Percentiles rank a stretch among this genome's conserved stretches.
phyloP scores from a whole-genome alignment of 2,888 invertebrate species.

The Drosophila kambysellisi region DNA sequence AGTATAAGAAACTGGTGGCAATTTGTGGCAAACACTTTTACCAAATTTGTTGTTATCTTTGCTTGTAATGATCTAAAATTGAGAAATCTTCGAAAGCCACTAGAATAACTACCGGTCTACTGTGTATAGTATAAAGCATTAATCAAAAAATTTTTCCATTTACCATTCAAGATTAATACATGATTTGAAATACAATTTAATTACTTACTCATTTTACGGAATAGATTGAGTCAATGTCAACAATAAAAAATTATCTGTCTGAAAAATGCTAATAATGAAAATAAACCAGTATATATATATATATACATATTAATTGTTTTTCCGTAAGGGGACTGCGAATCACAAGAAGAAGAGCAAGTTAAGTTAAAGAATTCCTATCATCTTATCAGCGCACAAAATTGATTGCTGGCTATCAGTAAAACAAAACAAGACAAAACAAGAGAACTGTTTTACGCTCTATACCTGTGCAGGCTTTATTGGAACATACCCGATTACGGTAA shows the following conservation, averaged over 20 bases:
- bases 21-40: not conserved
- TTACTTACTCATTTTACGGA: not conserved
- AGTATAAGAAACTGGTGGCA: not conserved
- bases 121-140: not conserved
- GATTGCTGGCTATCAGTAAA: conserved; percentile 45
- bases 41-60: not conserved
- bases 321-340: conserved; percentile 7
- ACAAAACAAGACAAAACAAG: conserved; percentile 24
- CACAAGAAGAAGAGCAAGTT: not conserved
- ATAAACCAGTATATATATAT: not conserved
- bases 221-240: not conserved
- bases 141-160: not conserved
- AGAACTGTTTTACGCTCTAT: conserved; percentile 53
- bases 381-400: conserved; percentile 45
- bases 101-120: not conserved
- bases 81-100: not conserved
- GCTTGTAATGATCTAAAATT: not conserved
- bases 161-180: not conserved
- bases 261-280: not conserved
- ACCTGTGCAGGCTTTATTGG: conserved; percentile 42
- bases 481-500: conserved; percentile 40
- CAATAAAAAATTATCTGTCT: not conserved
- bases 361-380: conserved; percentile 38
- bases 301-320: not conserved
- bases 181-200: not conserved